These are phyloP conservation scores for Linyphia triangularis DNA, from an alignment of 2,888 invertebrate genomes.

Conservation along the genomic window DNA sequence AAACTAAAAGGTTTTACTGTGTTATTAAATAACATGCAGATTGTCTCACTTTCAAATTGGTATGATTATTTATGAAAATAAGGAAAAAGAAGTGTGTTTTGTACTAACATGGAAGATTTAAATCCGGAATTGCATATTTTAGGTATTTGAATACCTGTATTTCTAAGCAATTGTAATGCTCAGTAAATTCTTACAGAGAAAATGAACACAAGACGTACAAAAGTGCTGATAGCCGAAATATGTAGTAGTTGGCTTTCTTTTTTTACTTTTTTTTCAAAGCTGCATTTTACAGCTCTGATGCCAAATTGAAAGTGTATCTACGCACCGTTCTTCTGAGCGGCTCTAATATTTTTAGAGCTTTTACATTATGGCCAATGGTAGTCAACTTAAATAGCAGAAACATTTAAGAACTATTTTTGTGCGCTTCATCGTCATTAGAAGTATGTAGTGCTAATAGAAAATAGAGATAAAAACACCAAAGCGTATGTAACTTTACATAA, in stretches of 20 bases:
- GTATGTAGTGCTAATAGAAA: not conserved
- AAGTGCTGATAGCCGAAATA: constrained; percentile 11
- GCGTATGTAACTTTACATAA: constrained; percentile 46
- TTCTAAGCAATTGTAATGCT: not conserved
- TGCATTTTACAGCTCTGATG: constrained; percentile 37
- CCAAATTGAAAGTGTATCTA: constrained; percentile 27
- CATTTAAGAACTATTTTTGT: constrained; percentile 49
- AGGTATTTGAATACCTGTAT: no score
- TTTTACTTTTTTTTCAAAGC: not conserved
- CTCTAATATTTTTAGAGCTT: constrained; percentile 65
- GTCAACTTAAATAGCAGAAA: not conserved
- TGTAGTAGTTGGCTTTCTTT: not conserved
- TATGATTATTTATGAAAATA: no score
- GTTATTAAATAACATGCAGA: no score
- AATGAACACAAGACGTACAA: constrained; percentile 16
- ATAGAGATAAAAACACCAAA: not conserved
- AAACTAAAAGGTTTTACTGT: no score
- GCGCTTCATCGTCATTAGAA: constrained; percentile 38
- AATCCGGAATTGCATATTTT: no score
- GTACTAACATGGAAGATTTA: no score
- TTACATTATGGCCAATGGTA: constrained; percentile 20
- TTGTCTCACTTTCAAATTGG: no score
- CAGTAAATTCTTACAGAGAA: not conserved
- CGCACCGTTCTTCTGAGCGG: not conserved
- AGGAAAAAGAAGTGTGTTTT: no score